Evolutionary conservation across 2,113 vertebrate genomes (phyloP).

Genomic region (Solenodon paradoxus): DNA sequence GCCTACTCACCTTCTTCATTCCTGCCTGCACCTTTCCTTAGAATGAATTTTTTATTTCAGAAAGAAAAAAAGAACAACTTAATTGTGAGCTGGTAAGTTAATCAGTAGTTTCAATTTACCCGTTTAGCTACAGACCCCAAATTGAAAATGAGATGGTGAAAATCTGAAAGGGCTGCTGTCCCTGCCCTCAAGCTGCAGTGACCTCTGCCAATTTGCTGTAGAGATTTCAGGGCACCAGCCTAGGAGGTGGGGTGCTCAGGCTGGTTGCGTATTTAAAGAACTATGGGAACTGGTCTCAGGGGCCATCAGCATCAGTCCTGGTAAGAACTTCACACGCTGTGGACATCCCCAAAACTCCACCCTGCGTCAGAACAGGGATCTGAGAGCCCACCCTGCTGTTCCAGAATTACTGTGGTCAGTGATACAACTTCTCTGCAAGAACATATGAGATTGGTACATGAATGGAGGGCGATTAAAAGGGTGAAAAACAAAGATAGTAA

Average conservation of each 20-base stretch:
- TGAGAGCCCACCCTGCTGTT: background rate
- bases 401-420: background rate
- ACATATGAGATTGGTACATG: background rate
- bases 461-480: background rate
- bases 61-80: slow-evolving; percentile 8
- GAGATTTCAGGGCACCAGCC: background rate
- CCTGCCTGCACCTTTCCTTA: too few relatives aligned
- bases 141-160: slow-evolving; percentile 33
- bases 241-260: background rate
- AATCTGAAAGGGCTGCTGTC: background rate
- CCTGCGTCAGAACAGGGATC: background rate
- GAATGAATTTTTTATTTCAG: too few relatives aligned
- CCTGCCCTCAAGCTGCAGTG: background rate
- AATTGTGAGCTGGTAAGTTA: slow-evolving; percentile 19
- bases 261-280: background rate
- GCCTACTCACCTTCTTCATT: too few relatives aligned
- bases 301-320: background rate
- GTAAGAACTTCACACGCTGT: background rate
- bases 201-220: background rate
- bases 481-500: background rate
- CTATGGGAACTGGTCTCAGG: background rate
- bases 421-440: background rate
- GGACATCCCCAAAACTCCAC: background rate
- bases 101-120: slow-evolving; percentile 56
- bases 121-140: slow-evolving; percentile 39